phyloP scores from a whole-genome alignment of 2,888 invertebrate species.

The Entomobrya multifasciata region DNA sequence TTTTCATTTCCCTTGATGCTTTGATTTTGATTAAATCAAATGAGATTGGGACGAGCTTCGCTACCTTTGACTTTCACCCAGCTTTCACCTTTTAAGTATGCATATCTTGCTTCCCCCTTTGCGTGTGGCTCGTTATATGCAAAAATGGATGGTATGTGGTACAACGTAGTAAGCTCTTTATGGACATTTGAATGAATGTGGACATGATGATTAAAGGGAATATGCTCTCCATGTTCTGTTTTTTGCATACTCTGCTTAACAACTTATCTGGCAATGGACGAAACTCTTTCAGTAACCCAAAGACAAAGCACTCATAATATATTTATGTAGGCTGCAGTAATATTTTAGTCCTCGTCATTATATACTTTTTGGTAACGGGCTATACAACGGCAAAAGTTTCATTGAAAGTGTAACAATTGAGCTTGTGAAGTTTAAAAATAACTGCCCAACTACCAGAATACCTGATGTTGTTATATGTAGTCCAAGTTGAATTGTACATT shows the following conservation, averaged over 20 bases:
- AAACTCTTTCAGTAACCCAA: neutral
- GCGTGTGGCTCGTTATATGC: constrained; percentile 26
- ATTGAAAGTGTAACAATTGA: too few species aligned
- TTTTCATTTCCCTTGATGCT: constrained; percentile 67
- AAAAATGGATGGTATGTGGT: constrained; percentile 11
- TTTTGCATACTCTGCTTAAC: constrained; percentile 19
- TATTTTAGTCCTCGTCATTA: constrained; percentile 26
- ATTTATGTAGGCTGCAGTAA: neutral
- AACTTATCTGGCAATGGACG: constrained; percentile 13
- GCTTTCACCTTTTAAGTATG: constrained; percentile 1
- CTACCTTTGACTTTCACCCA: constrained; percentile 63
- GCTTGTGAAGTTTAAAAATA: too few species aligned
- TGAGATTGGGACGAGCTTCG: constrained; percentile 67
- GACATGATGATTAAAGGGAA: neutral
- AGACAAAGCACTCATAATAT: constrained; percentile 21
- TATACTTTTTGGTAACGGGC: neutral
- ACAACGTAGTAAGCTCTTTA: too few species aligned
- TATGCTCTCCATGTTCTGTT: constrained; percentile 6
- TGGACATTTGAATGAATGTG: too few species aligned
- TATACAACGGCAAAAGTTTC: too few species aligned
- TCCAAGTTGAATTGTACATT: too few species aligned
- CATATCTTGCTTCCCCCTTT: neutral
- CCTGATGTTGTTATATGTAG: too few species aligned
- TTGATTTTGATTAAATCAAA: constrained; percentile 71
- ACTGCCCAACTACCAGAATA: too few species aligned